A percentile compares a stretch with the other conserved stretches of the same genome.
Evolutionary conservation across 2,888 invertebrate genomes (phyloP).

Genomic region (Ctena decussata): DNA sequence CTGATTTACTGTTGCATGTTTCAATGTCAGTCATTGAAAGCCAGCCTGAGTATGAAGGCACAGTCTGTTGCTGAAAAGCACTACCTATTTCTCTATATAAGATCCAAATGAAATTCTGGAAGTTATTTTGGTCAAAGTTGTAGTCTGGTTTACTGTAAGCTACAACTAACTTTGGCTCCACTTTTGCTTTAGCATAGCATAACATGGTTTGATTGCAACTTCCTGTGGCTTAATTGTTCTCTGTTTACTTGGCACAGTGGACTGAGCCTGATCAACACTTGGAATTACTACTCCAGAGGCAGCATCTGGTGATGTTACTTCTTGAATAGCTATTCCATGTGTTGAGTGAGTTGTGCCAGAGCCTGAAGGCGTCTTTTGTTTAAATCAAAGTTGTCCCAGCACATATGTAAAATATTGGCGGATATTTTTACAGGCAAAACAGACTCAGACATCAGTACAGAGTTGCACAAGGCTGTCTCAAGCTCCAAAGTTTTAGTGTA

Average conservation of each 20-base stretch:
- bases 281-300: not conserved
- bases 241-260: not conserved
- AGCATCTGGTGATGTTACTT: slow-evolving; percentile 10
- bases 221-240: not conserved
- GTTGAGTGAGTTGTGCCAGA: slow-evolving; percentile 34
- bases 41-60: slow-evolving; percentile 38
- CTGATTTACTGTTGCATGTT: not conserved
- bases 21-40: not conserved
- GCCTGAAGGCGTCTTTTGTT: slow-evolving; percentile 6
- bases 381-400: slow-evolving; percentile 40
- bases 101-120: not conserved
- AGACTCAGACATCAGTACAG: not conserved
- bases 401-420: slow-evolving; percentile 3
- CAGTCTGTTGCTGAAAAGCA: not conserved
- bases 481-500: slow-evolving; percentile 25
- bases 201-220: slow-evolving; percentile 28
- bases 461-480: slow-evolving; percentile 34
- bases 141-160: not conserved
- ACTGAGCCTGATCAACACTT: not conserved
- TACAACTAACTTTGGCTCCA: slow-evolving; percentile 12
- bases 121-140: not conserved
- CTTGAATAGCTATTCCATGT: slow-evolving; percentile 39
- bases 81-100: not conserved
- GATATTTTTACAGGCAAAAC: slow-evolving; percentile 19
- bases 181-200: slow-evolving; percentile 24